Conservation (phyloP, 92 coral and sea anemone genomes). For the Porites rus region DNA sequence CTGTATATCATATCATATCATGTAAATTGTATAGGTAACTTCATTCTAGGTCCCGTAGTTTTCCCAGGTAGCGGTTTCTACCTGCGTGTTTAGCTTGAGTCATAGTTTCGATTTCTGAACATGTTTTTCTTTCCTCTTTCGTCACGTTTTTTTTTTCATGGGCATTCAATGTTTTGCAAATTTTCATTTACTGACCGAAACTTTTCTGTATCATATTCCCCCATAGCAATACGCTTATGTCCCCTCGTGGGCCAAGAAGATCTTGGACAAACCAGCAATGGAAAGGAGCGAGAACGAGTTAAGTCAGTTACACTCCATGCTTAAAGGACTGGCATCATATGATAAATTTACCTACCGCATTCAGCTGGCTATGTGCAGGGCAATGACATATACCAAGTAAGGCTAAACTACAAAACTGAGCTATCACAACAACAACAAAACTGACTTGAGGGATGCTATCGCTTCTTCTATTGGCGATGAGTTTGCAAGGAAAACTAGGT, state of each 20-base stretch:
- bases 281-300: constrained; percentile 86
- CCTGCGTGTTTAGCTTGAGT: no score
- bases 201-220: not conserved
- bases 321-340: constrained; percentile 85
- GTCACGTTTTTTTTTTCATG: not conserved
- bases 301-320: constrained; percentile 85
- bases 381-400: constrained; percentile 89
- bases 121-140: no score
- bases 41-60: no score
- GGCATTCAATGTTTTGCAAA: not conserved
- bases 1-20: no score
- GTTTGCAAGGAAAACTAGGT: not conserved
- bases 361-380: constrained; percentile 97
- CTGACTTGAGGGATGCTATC: not conserved
- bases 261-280: constrained; percentile 84
- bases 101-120: no score
- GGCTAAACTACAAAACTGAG: not conserved
- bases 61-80: no score
- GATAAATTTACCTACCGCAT: constrained; percentile 95
- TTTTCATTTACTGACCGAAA: not conserved
- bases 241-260: constrained; percentile 91
- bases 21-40: no score
- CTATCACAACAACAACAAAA: not conserved
- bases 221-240: constrained; percentile 93
- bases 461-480: not conserved